Evolutionary conservation across 2,888 invertebrate species (phyloP), one percentile per base, ranked within the genome.

Genomic region (Aproaerema taeniolella): DNA sequence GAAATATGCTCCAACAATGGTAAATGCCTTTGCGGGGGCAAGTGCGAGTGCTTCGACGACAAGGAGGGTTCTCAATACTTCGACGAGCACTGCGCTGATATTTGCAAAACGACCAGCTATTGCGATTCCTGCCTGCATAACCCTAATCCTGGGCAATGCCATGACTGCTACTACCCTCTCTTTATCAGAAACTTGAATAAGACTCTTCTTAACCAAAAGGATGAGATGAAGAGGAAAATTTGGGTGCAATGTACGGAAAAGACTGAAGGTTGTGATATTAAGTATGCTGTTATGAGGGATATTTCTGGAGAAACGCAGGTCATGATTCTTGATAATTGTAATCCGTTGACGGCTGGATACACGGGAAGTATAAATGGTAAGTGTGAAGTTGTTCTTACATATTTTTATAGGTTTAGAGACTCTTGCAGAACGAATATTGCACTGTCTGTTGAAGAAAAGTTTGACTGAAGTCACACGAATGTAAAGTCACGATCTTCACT

Each of bases 1-100:
- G 46, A 52, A 42, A 57, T 63, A 29, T 86, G 85, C 41, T 68
- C 66, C 1, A 74, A 75, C 30, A 83, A 86, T 53, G 85, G 85
- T 0, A 36, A 55, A 37, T 85, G 82, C 48, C 62, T 59, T 1
- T 79, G 77, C 55, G 65, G 31, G 53, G 50, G 31, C 0, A 16
- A 12, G 1, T 85, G 85, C 54, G 51, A 62, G 11, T 85, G 85
- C 49, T 61, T 53, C 55, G 50, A 53, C 1, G 57, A 69, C 51
- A 47, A 52, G 2, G 57, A 58, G 2, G 82, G 82, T 14, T 77
- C 71, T 2, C 71, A 72, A 41, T 85, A 83, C 60, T 80, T 78
- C 55, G 68, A 76, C 45, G 32, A 41, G 4, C 60, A 55, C 31
- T 85, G 86, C 53, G 55, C 58, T 0, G 81, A 78, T 43, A 55